Conservation (phyloP, 1,140 invertebrate species). For the Bombus superbus region DNA sequence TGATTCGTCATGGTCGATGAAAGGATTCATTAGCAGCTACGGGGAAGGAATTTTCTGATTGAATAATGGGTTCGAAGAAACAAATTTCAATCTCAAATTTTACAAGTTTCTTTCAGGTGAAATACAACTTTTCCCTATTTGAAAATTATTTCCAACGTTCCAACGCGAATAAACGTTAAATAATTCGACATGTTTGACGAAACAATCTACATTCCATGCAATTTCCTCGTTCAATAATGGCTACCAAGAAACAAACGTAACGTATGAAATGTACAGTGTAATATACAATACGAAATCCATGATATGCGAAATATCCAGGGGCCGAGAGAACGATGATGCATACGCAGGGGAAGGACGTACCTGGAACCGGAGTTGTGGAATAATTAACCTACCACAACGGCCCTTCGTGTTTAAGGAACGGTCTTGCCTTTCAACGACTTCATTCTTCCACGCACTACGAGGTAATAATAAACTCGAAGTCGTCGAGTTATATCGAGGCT, state of each 20-base stretch:
- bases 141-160: too few relatives aligned
- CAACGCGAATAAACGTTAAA: background rate
- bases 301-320: background rate
- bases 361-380: slow-evolving; percentile 49
- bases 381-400: slow-evolving; percentile 59
- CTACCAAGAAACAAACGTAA: background rate
- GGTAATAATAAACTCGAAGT: slow-evolving; percentile 64
- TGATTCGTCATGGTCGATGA: background rate
- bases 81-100: background rate
- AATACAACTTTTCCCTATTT: too few relatives aligned
- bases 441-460: slow-evolving; percentile 48
- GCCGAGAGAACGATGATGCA: background rate
- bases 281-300: background rate
- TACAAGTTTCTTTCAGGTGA: too few relatives aligned
- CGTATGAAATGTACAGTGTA: background rate
- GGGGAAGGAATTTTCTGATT: background rate
- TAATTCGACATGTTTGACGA: background rate
- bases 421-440: slow-evolving; percentile 49
- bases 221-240: background rate
- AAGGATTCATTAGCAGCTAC: background rate
- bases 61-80: background rate
- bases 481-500: slow-evolving; percentile 60
- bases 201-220: background rate
- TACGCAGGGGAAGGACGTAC: slow-evolving; percentile 46
- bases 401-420: slow-evolving; percentile 56